Conservation (phyloP, 2,113 vertebrate genomes). For the Corapipo altera region DNA sequence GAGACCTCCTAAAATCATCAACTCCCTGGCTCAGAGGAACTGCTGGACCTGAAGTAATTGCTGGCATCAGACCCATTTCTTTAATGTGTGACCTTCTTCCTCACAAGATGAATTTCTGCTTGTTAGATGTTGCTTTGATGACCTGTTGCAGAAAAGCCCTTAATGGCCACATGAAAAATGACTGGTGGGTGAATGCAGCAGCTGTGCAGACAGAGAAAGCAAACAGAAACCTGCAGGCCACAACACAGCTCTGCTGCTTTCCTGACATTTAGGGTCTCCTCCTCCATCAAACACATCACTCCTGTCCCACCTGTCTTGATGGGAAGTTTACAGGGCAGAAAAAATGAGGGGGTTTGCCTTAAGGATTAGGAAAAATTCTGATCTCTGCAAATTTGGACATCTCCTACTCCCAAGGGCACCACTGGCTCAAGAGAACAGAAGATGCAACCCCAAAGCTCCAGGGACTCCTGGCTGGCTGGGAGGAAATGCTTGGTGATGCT, state of each 20-base stretch:
- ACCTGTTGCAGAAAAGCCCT: neutral
- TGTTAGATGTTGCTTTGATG: neutral
- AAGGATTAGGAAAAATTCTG: neutral
- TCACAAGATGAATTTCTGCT: neutral
- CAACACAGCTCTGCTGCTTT: neutral
- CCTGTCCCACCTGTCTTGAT: neutral
- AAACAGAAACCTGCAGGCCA: neutral
- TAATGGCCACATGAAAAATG: neutral
- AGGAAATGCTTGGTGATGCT: neutral
- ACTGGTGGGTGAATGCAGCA: neutral
- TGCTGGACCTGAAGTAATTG: neutral
- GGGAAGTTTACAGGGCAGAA: neutral
- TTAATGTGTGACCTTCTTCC: neutral
- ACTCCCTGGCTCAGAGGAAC: neutral
- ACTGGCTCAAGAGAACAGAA: neutral
- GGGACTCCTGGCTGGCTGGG: neutral
- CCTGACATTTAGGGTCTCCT: neutral
- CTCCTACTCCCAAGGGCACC: neutral
- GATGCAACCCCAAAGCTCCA: neutral
- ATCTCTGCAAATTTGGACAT: neutral
- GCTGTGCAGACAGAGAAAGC: slow-evolving; percentile 1
- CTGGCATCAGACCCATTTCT: neutral
- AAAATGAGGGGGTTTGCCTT: neutral
- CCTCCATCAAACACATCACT: neutral
- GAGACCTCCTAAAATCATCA: neutral